phyloP scores from a whole-genome alignment of 2,888 invertebrate species.

The Dysmachus trigonus region DNA sequence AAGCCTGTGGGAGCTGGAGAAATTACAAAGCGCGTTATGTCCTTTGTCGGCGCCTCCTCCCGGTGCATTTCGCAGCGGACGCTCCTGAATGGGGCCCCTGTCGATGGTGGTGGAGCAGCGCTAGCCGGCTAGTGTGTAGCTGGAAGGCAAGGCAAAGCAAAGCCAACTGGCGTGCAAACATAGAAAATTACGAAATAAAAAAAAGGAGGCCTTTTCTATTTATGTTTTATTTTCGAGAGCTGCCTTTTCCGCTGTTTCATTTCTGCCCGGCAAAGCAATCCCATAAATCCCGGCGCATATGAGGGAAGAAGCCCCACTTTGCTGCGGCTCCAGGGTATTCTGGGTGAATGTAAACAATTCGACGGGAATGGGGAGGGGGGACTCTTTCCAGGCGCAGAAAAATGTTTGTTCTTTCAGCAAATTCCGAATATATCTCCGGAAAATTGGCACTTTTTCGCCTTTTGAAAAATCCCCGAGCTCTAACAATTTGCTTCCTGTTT shows the following conservation, averaged over 20 bases:
- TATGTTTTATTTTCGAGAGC: neutral
- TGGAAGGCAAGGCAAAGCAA: neutral
- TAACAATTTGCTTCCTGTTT: neutral
- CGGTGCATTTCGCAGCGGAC: neutral
- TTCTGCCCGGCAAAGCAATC: neutral
- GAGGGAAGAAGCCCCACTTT: neutral
- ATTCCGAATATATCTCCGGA: neutral
- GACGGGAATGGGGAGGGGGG: neutral
- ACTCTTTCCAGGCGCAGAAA: neutral
- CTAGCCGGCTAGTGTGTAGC: too few relatives aligned
- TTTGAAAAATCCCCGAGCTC: neutral
- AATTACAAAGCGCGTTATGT: neutral
- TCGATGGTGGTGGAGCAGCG: neutral
- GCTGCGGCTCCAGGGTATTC: neutral
- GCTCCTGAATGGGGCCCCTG: neutral
- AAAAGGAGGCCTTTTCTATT: neutral
- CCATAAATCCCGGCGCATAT: neutral
- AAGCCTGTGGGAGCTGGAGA: neutral
- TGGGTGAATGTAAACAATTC: neutral
- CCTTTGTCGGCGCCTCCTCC: neutral
- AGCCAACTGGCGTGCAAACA: neutral
- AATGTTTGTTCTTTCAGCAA: neutral
- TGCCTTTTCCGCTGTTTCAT: neutral
- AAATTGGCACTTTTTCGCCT: slow-evolving; percentile 1
- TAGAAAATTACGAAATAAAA: neutral